Evolutionary conservation across 2,797 vertebrate genomes (phyloP).

Genomic region (Cryptoprocta ferox): DNA sequence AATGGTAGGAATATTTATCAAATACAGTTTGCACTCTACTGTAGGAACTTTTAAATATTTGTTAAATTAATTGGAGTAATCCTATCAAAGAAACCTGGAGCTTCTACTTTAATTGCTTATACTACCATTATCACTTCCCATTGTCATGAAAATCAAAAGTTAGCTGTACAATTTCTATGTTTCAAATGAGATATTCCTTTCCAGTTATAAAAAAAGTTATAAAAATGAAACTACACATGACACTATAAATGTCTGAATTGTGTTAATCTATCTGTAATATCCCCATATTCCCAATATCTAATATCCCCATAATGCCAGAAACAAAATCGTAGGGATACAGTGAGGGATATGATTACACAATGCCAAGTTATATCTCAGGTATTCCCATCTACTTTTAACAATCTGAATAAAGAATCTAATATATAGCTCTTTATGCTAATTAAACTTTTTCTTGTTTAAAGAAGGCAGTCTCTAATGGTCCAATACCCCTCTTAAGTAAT

Average conservation of each 20-base stretch:
- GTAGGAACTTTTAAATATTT: background rate
- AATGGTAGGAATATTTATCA: background rate
- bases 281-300: background rate
- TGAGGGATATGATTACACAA: background rate
- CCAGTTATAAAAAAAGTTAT: background rate
- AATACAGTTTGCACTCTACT: background rate
- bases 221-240: background rate
- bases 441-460: slow-evolving; percentile 27
- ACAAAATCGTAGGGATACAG: background rate
- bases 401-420: background rate
- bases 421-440: background rate
- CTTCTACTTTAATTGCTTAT: background rate
- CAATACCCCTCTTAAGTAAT: background rate
- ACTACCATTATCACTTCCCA: background rate
- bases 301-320: background rate
- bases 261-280: background rate
- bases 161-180: background rate
- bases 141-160: background rate
- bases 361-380: background rate
- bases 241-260: background rate
- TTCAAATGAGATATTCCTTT: slow-evolving; percentile 2
- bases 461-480: background rate
- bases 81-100: background rate
- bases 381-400: background rate
- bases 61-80: background rate